phyloP scores from a whole-genome alignment of 2,797 vertebrate species.

The Cebuella pygmaea region DNA sequence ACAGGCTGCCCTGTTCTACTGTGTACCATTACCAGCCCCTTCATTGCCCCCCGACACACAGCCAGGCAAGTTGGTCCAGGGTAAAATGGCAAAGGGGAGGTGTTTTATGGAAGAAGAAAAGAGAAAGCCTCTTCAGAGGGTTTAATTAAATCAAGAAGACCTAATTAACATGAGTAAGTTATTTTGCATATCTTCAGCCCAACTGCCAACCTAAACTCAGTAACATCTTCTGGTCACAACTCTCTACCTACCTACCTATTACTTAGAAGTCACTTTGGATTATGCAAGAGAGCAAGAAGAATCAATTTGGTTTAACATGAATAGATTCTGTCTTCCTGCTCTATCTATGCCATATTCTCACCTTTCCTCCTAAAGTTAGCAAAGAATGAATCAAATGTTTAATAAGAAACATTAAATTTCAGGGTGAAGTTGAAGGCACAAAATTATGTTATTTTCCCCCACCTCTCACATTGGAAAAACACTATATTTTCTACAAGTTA shows the following conservation, averaged over 20 bases:
- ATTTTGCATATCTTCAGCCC: background rate
- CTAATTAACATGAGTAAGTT: background rate
- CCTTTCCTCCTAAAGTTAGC: background rate
- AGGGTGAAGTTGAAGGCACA: background rate
- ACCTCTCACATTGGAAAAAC: background rate
- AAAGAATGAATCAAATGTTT: background rate
- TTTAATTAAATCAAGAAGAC: background rate
- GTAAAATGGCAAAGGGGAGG: background rate
- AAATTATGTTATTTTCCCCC: background rate
- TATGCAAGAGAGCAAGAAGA: background rate
- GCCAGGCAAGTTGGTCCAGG: background rate
- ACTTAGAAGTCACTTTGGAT: background rate
- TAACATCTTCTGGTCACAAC: background rate
- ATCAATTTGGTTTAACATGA: background rate
- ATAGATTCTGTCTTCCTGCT: background rate
- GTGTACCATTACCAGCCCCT: background rate
- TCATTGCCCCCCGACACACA: background rate
- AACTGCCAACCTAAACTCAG: background rate
- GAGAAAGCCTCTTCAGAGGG: background rate
- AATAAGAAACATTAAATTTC: slow-evolving; percentile 5
- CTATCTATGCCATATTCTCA: background rate
- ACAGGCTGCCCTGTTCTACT: background rate
- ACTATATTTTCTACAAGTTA: background rate
- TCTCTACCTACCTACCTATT: background rate
- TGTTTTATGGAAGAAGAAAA: background rate